Evolutionary conservation across 2,797 vertebrate genomes (phyloP).

Genomic region (Lepus townsendii): DNA sequence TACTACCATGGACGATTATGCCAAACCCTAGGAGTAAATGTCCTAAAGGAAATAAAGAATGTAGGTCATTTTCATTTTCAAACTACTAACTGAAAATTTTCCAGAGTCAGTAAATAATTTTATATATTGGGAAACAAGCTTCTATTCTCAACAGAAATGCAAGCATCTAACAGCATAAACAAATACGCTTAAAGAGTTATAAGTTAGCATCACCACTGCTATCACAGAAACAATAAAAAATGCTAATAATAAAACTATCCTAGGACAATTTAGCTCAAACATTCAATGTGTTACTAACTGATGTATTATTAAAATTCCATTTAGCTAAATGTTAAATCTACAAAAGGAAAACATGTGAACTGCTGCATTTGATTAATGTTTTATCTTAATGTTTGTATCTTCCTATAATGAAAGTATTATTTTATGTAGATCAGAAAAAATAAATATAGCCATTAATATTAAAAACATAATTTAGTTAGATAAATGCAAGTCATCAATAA

Average conservation of each 20-base stretch:
- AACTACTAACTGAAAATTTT: slow-evolving; percentile 41
- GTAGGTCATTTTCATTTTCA: slow-evolving; percentile 40
- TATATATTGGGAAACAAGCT: neutral
- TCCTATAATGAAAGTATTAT: slow-evolving; percentile 75
- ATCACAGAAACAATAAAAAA: slow-evolving; percentile 55
- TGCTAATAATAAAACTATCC: slow-evolving; percentile 52
- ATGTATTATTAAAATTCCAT: slow-evolving; percentile 83
- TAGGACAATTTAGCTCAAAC: slow-evolving; percentile 68
- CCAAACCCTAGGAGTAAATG: slow-evolving; percentile 46
- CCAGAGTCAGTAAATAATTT: slow-evolving; percentile 2
- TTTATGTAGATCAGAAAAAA: slow-evolving; percentile 78
- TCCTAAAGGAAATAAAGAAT: slow-evolving; percentile 27
- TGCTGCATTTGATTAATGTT: slow-evolving; percentile 70
- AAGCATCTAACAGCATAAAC: slow-evolving; percentile 20
- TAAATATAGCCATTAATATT: slow-evolving; percentile 79
- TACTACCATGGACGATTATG: slow-evolving; percentile 44
- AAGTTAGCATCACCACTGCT: neutral
- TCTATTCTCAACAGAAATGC: slow-evolving; percentile 11
- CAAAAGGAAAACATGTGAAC: slow-evolving; percentile 64
- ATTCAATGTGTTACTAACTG: slow-evolving; percentile 64
- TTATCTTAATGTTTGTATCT: slow-evolving; percentile 72
- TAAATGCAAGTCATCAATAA: slow-evolving; percentile 79
- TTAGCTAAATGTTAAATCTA: slow-evolving; percentile 77
- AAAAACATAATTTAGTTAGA: slow-evolving; percentile 76
- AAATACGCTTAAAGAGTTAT: slow-evolving; percentile 51